Base-by-base conservation (phyloP, 2,113 vertebrate species). In the Dermatemys mawii region DNA sequence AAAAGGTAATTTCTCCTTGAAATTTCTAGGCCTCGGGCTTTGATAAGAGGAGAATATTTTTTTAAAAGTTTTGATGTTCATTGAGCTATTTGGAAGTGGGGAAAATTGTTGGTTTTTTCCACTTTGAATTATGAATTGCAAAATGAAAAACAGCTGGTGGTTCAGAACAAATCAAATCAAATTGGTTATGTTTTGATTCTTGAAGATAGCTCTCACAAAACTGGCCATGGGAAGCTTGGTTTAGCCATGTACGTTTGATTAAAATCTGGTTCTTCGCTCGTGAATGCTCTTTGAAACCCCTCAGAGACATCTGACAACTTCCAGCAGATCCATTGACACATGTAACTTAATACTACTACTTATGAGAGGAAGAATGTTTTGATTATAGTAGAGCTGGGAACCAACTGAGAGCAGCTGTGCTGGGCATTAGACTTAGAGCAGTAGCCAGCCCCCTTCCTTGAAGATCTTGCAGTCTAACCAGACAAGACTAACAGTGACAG, bases 1-100 rank as follows among this genome's bases (percentile, higher is more conserved):
- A 41, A 38, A 41, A 63, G 29, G 6, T 13, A 9, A n/a, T 60
- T 35, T 48, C n/a, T 1, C 0, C 32, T 50, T 0, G 0, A 26
- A 8, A 2, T 29, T 24, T 14, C 10, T 80, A 0, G 0, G 6
- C 5, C 54, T 84, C 54, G 88, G 32, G 32, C n/a, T 2, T 27
- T 38, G 24, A 53, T 49, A 19, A 67, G 14, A 86, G 35, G 38
- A 48, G 67, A 84, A 44, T 48, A 0, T 38, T 1, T 26, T 3
- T 19, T n/a, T 17, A 54, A 8, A 26, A n/a, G n/a, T n/a, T 90
- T 88, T 82, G 49, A 86, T 29, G 8, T n/a, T 38, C 19, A 16
- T 10, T 17, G 32, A 29, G 29, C 55, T 60, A 60, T 13, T 60
- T 60, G 55, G 29, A 29, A 60, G 57, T 60, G 32, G 57, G 57